Conservation (phyloP, 2,888 invertebrate species). For the Eumerus sabulonum region DNA sequence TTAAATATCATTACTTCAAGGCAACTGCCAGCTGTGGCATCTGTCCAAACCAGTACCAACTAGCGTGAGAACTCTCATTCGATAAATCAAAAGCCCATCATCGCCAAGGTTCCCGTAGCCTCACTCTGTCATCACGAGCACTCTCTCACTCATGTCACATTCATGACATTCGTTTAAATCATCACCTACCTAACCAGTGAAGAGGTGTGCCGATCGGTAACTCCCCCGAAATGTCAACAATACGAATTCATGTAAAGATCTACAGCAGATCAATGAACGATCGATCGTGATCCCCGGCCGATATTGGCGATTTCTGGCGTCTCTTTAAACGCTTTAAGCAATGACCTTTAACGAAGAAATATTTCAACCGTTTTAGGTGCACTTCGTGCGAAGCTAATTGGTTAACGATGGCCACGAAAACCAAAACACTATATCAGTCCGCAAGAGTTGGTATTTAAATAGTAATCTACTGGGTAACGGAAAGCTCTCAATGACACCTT, state of each 20-base stretch:
- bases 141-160: not conserved
- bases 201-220: conserved; percentile 28
- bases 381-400: not conserved
- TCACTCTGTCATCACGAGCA: conserved; percentile 1
- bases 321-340: conserved; percentile 37
- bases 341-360: conserved; percentile 48
- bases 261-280: conserved; percentile 42
- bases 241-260: conserved; percentile 14
- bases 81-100: conserved; percentile 15
- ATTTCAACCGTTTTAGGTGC: conserved; percentile 1
- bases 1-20: conserved; percentile 14
- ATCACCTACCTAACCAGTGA: too few species aligned
- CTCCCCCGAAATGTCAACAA: conserved; percentile 47
- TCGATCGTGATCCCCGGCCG: conserved; percentile 38
- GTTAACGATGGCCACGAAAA: too few species aligned
- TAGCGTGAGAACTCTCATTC: conserved; percentile 24
- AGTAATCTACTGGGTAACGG: conserved; percentile 38
- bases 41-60: conserved; percentile 7
- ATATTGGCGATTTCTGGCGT: conserved; percentile 11
- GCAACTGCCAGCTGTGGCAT: not conserved
- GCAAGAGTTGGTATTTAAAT: conserved; percentile 49
- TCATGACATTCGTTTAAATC: too few species aligned
- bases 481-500: conserved; percentile 59
- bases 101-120: conserved; percentile 23
- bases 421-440: not conserved